These are phyloP conservation scores for Aeoliscus strigatus DNA, from an alignment of 2,797 vertebrate genomes.

Conservation along the genomic window DNA sequence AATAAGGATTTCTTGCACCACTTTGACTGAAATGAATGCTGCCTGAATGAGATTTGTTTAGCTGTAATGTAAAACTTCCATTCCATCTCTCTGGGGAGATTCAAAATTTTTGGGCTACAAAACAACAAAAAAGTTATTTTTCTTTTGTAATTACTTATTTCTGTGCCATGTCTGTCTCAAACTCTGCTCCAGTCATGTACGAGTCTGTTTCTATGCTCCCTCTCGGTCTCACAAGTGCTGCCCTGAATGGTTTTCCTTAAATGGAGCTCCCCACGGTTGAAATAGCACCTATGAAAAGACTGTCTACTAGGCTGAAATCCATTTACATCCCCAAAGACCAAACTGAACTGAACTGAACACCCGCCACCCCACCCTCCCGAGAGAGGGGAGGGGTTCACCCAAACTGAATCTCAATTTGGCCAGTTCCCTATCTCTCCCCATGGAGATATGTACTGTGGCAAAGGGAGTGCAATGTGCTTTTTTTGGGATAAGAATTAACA, in stretches of 20 bases:
- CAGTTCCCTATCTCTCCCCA: slow-evolving; percentile 7
- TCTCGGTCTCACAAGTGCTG: slow-evolving; percentile 46
- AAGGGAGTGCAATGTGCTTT: slow-evolving; percentile 22
- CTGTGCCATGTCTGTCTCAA: slow-evolving; percentile 8
- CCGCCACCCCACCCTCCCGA: slow-evolving; percentile 11
- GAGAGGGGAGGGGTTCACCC: slow-evolving; percentile 16
- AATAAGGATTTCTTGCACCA: slow-evolving; percentile 10
- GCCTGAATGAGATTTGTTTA: too few species aligned
- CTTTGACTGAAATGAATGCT: too few species aligned
- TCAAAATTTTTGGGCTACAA: background rate
- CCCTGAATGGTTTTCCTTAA: slow-evolving; percentile 59
- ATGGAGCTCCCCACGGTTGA: slow-evolving; percentile 43
- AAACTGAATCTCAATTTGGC: slow-evolving; percentile 39
- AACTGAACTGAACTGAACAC: slow-evolving; percentile 28
- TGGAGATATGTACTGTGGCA: slow-evolving; percentile 19
- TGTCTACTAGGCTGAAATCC: slow-evolving; percentile 23
- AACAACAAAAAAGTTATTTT: slow-evolving; percentile 12
- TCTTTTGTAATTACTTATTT: background rate
- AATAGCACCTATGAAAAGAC: slow-evolving; percentile 27
- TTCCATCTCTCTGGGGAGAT: slow-evolving; percentile 6
- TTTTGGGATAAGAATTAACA: slow-evolving; percentile 53
- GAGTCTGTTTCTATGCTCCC: slow-evolving; percentile 4
- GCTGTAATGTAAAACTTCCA: slow-evolving; percentile 13
- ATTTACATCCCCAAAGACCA: slow-evolving; percentile 32
- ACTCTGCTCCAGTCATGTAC: slow-evolving; percentile 3